Conservation (phyloP, 37 sponge, comb jelly and placozoan genomes). For the Hexactinellida sp. region DNA sequence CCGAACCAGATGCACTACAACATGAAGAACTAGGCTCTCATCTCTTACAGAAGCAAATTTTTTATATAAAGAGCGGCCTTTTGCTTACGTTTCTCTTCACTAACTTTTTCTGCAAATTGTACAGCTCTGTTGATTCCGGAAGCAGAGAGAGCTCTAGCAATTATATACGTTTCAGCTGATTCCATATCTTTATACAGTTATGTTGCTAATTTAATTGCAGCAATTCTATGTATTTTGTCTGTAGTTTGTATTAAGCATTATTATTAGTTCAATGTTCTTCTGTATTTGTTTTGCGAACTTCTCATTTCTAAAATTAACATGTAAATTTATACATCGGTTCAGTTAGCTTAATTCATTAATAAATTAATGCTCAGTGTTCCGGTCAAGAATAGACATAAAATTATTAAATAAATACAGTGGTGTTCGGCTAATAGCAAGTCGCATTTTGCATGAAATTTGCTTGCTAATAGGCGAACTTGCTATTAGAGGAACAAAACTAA, state of each 20-base stretch:
- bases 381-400: too few species aligned
- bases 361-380: too few species aligned
- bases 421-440: too few species aligned
- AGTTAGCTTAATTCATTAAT: too few species aligned
- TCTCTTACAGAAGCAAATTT: not conserved
- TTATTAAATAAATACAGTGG: too few species aligned
- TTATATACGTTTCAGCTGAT: not conserved
- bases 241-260: not conserved
- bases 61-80: not conserved
- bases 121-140: not conserved
- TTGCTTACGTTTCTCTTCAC: not conserved
- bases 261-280: too few species aligned
- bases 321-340: too few species aligned
- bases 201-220: conserved; percentile 4
- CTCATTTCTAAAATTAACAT: too few species aligned
- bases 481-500: too few species aligned
- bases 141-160: not conserved
- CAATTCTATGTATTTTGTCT: not conserved
- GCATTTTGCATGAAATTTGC: too few species aligned
- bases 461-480: too few species aligned
- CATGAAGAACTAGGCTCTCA: conserved; percentile 5
- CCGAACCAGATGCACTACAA: not conserved
- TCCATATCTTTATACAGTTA: not conserved
- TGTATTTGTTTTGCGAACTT: too few species aligned
- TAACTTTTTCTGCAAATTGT: not conserved